Base-by-base conservation (phyloP, 1,140 invertebrate species). In the Drosophila ogumai region DNA sequence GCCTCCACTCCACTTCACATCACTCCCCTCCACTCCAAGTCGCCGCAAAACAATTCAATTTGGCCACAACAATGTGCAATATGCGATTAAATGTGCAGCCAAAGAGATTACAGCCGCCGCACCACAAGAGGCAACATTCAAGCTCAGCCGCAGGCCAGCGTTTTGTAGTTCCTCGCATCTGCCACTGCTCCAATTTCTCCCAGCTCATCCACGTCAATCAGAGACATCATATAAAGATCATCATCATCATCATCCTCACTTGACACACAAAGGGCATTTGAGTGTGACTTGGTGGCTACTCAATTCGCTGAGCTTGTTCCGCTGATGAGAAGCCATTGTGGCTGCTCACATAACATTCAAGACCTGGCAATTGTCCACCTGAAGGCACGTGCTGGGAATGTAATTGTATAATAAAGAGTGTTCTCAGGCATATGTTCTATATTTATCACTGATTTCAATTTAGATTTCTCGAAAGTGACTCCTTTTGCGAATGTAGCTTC, bases 41-140 rank as follows among this genome's bases (percentile, higher is more conserved):
- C 31, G 22, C 65, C 46, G 13, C 65, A 68, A 68, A 68, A 68
- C 66, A 68, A 52, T 68, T 68, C 66, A 68, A 68, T 68, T 68
- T 68, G 44, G 44, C 61, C 65, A 13, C 65, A 68, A 68, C 65
- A 68, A 68, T 68, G 61, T 68, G 65, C 61, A 68, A 50, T 50
- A 32, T 68, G 34, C 65, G 65, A 68, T 68, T 68, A 68, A 68
- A 67, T 68, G 65, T 68, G 65, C 65, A 50, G 63, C 65, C 65
- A 52, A 67, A 68, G 65, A 68, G 65, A 68, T 68, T 68, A 68
- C 44, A 67, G 19, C 61, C 36, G 65, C 44, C 3, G 61, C 65
- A 66, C 65, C 65, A 15, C 65, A 67, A 68, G 61, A 68, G 65
- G 19, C 65, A 68, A 66, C 60, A 66, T 66, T 25, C 19, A 68